These are phyloP conservation scores for Pyrrhosoma nymphula DNA, from an alignment of 2,888 invertebrate species.

Conservation along the genomic window DNA sequence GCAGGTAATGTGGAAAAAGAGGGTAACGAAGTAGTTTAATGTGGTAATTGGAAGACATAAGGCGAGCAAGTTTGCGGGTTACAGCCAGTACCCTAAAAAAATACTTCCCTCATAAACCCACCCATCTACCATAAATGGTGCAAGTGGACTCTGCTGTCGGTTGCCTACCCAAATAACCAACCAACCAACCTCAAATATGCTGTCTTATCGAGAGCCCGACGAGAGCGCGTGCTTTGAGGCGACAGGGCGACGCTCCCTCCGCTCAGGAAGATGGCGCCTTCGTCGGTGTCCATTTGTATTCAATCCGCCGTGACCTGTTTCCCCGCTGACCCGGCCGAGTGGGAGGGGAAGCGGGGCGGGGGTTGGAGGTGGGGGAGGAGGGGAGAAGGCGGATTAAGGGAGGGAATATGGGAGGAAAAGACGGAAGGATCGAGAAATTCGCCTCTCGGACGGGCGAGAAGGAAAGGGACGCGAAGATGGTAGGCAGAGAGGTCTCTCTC, in stretches of 20 bases:
- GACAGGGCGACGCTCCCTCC: neutral
- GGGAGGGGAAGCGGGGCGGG: neutral
- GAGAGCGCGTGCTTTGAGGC: neutral
- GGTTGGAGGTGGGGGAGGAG: neutral
- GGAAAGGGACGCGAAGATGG: neutral
- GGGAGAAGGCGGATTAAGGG: neutral
- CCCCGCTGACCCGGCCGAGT: conserved; percentile 6
- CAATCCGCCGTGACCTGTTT: conserved; percentile 10
- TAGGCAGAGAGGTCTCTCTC: neutral
- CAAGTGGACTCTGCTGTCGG: too few species aligned
- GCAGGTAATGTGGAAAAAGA: too few species aligned
- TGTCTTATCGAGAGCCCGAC: neutral
- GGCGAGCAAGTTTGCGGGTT: too few species aligned
- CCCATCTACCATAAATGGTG: too few species aligned
- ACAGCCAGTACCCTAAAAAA: too few species aligned
- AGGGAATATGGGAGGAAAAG: neutral
- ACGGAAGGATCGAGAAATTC: neutral
- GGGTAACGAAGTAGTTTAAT: too few species aligned
- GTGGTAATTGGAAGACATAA: too few species aligned
- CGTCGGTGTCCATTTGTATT: neutral
- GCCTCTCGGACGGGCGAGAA: neutral
- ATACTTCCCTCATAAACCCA: too few species aligned
- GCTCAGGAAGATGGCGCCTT: neutral
- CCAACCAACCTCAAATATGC: too few species aligned
- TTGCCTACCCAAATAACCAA: too few species aligned